phyloP scores from a whole-genome alignment of 1,140 invertebrate genomes.

The Temnothorax nylanderi region DNA sequence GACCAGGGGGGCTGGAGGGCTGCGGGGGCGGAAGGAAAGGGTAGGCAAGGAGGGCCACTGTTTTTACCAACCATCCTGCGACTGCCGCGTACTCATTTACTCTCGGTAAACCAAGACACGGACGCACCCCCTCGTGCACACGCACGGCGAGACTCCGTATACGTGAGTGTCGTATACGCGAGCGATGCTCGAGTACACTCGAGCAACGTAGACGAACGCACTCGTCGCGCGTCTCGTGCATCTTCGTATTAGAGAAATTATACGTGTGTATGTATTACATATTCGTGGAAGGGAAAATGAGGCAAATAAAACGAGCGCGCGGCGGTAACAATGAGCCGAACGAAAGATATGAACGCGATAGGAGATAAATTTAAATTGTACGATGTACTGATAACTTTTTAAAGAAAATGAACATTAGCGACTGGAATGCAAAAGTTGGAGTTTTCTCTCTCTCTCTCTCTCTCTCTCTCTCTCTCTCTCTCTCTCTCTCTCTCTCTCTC shows the following conservation, averaged over 20 bases:
- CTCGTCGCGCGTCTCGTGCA: conserved; percentile 21
- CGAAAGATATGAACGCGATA: conserved; percentile 12
- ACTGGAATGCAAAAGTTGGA: neutral
- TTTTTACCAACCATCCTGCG: conserved; percentile 78
- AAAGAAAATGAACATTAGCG: neutral
- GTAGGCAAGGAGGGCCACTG: conserved; percentile 77
- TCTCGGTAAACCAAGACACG: conserved; percentile 74
- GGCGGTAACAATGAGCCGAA: neutral
- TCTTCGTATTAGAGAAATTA: conserved; percentile 43
- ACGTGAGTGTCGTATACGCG: conserved; percentile 27
- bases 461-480: neutral
- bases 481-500: neutral
- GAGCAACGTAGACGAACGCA: conserved; percentile 54
- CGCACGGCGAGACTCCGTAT: conserved; percentile 9
- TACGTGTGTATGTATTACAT: conserved; percentile 35
- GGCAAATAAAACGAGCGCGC: neutral
- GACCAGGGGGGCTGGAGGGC: conserved; percentile 20
- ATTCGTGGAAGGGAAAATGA: neutral
- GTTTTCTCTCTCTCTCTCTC: neutral
- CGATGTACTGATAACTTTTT: neutral
- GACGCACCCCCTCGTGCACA: conserved; percentile 43
- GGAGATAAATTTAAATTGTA: conserved; percentile 4
- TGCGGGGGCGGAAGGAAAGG: conserved; percentile 64
- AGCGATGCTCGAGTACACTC: conserved; percentile 41
- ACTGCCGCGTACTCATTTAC: conserved; percentile 78